A percentile compares a stretch with the other conserved stretches of the same genome.
These are phyloP conservation scores for Scaptomyza graminum DNA, from an alignment of 1,140 invertebrate genomes.

Conservation along the genomic window DNA sequence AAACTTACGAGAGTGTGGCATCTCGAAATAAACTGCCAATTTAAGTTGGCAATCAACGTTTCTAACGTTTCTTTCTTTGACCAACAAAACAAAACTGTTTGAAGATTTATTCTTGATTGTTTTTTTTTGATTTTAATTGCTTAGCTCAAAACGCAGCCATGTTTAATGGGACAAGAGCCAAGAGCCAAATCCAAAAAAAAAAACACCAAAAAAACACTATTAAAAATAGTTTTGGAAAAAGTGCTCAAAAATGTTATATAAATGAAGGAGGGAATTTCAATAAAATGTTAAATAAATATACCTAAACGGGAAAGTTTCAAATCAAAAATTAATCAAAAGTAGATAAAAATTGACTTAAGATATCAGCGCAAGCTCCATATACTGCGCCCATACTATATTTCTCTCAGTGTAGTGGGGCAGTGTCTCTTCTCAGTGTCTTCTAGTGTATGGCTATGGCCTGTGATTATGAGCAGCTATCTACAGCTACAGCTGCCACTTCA, in stretches of 20 bases:
- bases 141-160: conserved; percentile 48
- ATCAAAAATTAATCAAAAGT: too few species aligned
- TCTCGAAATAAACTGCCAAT: conserved; percentile 19
- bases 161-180: conserved; percentile 42
- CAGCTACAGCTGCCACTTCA: not conserved
- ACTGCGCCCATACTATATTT: not conserved
- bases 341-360: too few species aligned
- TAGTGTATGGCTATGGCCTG: conserved; percentile 37
- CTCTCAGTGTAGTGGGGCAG: conserved; percentile 17
- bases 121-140: conserved; percentile 42
- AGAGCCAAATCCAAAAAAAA: not conserved
- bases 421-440: conserved; percentile 5
- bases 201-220: too few species aligned
- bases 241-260: not conserved
- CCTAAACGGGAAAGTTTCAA: too few species aligned
- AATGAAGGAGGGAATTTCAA: too few species aligned
- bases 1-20: not conserved
- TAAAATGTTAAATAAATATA: too few species aligned
- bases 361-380: not conserved
- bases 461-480: conserved; percentile 47
- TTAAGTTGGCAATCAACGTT: conserved; percentile 34
- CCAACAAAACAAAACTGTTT: conserved; percentile 11
- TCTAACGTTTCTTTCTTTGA: conserved; percentile 15
- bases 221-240: too few species aligned
- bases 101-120: conserved; percentile 12